Conservation (phyloP, 2,797 vertebrate species). For the Sarcoramphus papa region DNA sequence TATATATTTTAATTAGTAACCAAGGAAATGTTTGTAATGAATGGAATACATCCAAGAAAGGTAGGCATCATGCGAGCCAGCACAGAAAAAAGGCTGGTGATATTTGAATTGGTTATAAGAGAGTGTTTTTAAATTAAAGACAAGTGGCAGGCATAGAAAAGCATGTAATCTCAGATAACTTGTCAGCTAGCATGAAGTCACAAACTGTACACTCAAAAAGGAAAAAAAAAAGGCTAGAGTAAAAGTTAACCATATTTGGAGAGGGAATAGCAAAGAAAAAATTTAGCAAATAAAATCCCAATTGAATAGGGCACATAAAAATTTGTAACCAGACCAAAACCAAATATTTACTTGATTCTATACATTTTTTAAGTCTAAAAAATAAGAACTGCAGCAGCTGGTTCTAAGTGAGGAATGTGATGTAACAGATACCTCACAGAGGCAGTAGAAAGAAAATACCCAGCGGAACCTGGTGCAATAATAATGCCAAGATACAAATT, state of each 20-base stretch:
- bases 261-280: neutral
- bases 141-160: neutral
- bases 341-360: neutral
- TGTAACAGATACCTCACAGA: neutral
- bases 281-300: neutral
- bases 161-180: neutral
- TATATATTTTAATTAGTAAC: neutral
- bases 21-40: neutral
- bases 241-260: neutral
- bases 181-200: neutral
- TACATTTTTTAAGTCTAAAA: neutral
- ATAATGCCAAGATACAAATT: neutral
- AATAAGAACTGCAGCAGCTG: neutral
- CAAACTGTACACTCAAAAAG: neutral
- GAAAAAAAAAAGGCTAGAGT: neutral
- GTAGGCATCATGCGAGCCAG: neutral
- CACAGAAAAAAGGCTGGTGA: neutral
- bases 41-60: neutral
- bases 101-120: neutral
- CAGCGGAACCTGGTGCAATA: neutral
- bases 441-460: neutral
- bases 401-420: neutral
- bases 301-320: neutral
- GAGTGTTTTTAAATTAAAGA: neutral
- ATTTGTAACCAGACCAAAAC: neutral